Base-by-base conservation (phyloP, 2,888 invertebrate species). In the Phalangium opilio region DNA sequence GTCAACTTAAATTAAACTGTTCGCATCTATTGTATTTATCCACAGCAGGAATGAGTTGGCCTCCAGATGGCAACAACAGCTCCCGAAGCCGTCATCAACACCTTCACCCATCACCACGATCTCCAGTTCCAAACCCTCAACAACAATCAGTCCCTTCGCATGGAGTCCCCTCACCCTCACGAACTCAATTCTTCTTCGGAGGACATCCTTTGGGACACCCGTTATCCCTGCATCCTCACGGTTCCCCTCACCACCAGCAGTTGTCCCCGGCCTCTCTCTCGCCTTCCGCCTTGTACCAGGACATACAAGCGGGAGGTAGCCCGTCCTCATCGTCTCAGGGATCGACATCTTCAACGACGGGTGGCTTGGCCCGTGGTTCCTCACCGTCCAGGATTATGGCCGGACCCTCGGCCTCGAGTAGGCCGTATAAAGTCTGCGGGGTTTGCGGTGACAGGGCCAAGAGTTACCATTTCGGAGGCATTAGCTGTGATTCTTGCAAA, bases 401-500 rank as follows among this genome's bases (percentile, higher is more conserved):
- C 4, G 27, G 27, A 27, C 8, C 27, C 27, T 27, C 27, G 8
- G 4, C 27, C 5, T 32, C 41, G 18, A 41, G 34, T 32, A 52
- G 54, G 42, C 50, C 54, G 17, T 49, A 47, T 35, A 62, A 61
- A 48, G 56, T 57, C 10, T 66, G 66, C 50, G 62, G 63, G 3
- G 65, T 64, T 4, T 66, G 66, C 51, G 64, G 64, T 0, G 66
- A 66, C 53, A 52, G 58, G 8, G 65, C 65, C 45, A 64, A 66
- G 49, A 63, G 63, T 48, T 62, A 61, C 54, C 66, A 66, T 52
- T 66, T 66, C 49, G 66, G 65, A 20, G 65, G 65, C 14, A 58
- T 65, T 15, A 63, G 63, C 5, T 66, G 65, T 51, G 65, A 65
- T 57, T 61, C 61, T 40, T 66, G 65, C 54, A 66, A 66, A 52